phyloP scores from a whole-genome alignment of 2,888 invertebrate genomes.

The Phania funesta region DNA sequence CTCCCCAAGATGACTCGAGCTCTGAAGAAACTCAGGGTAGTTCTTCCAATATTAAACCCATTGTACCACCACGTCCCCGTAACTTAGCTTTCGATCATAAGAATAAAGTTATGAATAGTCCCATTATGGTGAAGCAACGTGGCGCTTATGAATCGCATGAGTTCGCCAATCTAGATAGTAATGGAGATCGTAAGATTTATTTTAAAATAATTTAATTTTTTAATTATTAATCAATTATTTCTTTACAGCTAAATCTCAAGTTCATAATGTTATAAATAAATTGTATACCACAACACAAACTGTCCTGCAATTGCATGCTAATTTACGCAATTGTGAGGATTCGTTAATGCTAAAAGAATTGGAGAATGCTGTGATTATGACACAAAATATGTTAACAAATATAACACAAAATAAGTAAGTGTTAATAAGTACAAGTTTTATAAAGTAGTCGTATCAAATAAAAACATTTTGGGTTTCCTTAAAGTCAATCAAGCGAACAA shows the following conservation, averaged over 20 bases:
- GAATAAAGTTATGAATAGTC: conserved; percentile 73
- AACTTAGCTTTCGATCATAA: conserved; percentile 85
- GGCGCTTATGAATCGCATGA: conserved; percentile 74
- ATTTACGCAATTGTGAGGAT: conserved; percentile 78
- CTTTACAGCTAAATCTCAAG: conserved; percentile 82
- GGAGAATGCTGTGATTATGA: conserved; percentile 81
- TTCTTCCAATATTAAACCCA: conserved; percentile 81
- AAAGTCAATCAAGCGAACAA: too few species aligned
- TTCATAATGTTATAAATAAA: conserved; percentile 84
- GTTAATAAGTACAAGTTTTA: too few species aligned
- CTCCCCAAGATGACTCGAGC: conserved; percentile 88
- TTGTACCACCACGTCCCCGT: conserved; percentile 84
- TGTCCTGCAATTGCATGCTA: conserved; percentile 80
- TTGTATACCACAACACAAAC: conserved; percentile 80
- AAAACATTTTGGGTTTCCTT: too few species aligned
- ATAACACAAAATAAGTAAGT: conserved; percentile 78
- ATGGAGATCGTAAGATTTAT: conserved; percentile 75
- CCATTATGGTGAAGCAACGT: conserved; percentile 73
- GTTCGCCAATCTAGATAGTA: conserved; percentile 71
- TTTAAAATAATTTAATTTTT: background rate
- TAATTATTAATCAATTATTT: background rate
- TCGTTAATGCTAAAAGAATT: conserved; percentile 80
- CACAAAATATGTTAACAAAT: conserved; percentile 80
- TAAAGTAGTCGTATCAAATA: background rate
- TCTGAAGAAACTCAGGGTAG: conserved; percentile 84